Evolutionary conservation across 2,888 invertebrate species (phyloP), one percentile per base, ranked within the genome.

Genomic region (Tuberolachnus salignus): DNA sequence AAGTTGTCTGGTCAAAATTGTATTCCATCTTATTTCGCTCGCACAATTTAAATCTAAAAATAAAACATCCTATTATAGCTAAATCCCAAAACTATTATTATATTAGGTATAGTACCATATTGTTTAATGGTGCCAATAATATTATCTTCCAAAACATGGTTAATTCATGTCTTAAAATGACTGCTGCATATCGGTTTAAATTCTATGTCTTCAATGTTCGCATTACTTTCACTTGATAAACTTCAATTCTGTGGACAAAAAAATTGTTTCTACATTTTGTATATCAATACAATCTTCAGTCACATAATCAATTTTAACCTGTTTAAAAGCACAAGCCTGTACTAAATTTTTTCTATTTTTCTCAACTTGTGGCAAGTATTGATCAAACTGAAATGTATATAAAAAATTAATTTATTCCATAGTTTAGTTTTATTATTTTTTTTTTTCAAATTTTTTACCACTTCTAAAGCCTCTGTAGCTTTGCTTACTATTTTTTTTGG

Each of bases 241-340:
- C 69, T 59, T 51, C 69, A 42, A 13, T 67, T 78, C 78, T 78
- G 11, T 21, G 69, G 69, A 66, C n/a, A 9, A 34, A 34, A 34
- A 34, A 34, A 34, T 34, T 34, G 6, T 34, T n/a, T 78, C 78
- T 44, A 75, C 74, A 26, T 81, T 81, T 71, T 81, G 81, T 66
- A 69, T 81, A 23, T 80, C 70, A 64, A 71, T 53, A 21, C 81
- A 80, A 67, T 67, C 80, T 8, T 72, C 78, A 23, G 80, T 78
- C 9, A 87, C 87, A 81, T 93, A 92, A 83, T 96, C 95, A 1
- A 92, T 89, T 73, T 93, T 94, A 0, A 92, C 93, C 83, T 95
- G 94, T 84, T 95, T 95, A 83, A 91, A 86, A 81, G 95, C 95
- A 83, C 94, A 91, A 86, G 95, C 95, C 85, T 95, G 94, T 0